Percentiles rank a stretch among this genome's conserved stretches.
Conservation (phyloP, 2,113 vertebrate species). For the Varanus komodoensis region DNA sequence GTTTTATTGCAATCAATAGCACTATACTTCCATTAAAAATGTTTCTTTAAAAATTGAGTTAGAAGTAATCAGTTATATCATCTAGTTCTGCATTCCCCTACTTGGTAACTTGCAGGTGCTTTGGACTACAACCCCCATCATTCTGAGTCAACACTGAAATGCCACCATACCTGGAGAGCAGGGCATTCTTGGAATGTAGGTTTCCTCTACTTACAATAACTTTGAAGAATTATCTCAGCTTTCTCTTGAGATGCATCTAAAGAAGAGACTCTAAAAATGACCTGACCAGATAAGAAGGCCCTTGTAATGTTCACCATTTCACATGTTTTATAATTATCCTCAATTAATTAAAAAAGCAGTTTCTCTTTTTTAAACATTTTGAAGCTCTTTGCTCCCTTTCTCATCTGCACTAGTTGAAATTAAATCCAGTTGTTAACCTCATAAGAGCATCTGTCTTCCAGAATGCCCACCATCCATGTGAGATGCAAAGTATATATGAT, state of each 20-base stretch:
- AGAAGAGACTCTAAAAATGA: background rate
- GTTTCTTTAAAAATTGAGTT: background rate
- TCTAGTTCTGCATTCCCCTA: background rate
- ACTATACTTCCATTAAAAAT: conserved; percentile 2
- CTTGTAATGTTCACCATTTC: background rate
- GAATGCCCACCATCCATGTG: background rate
- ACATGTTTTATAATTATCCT: background rate
- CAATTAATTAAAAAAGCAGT: background rate
- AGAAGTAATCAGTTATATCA: background rate
- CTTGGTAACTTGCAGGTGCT: no score
- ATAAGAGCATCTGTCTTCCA: background rate
- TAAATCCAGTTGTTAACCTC: background rate
- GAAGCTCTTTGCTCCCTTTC: background rate
- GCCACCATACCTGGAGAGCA: no score
- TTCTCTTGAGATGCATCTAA: background rate
- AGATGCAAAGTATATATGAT: background rate
- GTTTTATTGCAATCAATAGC: conserved; percentile 9
- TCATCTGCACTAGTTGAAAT: background rate
- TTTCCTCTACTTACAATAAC: background rate
- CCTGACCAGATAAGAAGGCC: background rate
- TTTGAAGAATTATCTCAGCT: background rate
- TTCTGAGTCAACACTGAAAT: no score
- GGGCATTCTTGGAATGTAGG: background rate
- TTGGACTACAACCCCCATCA: no score
- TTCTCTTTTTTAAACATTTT: background rate